These are phyloP conservation scores for Rhea americana DNA, from an alignment of 2,113 vertebrate species.

Conservation along the genomic window DNA sequence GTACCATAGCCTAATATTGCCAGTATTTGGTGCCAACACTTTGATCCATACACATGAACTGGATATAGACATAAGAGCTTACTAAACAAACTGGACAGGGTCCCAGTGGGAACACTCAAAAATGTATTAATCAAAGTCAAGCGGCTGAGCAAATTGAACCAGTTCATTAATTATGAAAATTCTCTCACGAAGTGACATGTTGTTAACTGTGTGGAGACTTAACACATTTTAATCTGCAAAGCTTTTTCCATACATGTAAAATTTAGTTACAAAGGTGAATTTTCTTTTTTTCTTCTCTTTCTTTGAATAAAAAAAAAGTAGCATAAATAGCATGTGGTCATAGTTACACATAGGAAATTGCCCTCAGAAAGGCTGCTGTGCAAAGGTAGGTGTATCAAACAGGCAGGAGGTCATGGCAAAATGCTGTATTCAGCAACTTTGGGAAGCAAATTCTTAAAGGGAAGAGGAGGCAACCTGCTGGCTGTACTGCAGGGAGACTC, in stretches of 20 bases:
- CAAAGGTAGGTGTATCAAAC: neutral
- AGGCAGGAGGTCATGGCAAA: neutral
- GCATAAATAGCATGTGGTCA: neutral
- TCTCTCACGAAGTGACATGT: constrained; percentile 78
- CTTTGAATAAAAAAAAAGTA: neutral
- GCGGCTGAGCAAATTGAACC: constrained; percentile 78
- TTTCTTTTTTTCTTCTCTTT: neutral
- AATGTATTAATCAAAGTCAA: constrained; percentile 83
- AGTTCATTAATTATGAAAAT: constrained; percentile 86
- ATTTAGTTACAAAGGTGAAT: neutral
- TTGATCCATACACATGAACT: constrained; percentile 71
- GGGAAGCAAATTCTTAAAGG: neutral
- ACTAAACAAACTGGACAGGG: constrained; percentile 77
- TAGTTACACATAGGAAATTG: neutral
- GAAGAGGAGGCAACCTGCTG: neutral
- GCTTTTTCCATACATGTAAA: constrained; percentile 10
- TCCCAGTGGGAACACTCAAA: constrained; percentile 75
- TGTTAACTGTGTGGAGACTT: constrained; percentile 74
- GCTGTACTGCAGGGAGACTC: neutral
- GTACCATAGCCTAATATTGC: neutral
- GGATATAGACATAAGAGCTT: constrained; percentile 76
- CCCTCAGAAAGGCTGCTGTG: neutral
- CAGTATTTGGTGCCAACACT: constrained; percentile 57
- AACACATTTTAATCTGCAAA: constrained; percentile 63
- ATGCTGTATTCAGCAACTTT: neutral